Evolutionary conservation across 2,113 vertebrate species (phyloP).

Genomic region (Theristicus caerulescens): DNA sequence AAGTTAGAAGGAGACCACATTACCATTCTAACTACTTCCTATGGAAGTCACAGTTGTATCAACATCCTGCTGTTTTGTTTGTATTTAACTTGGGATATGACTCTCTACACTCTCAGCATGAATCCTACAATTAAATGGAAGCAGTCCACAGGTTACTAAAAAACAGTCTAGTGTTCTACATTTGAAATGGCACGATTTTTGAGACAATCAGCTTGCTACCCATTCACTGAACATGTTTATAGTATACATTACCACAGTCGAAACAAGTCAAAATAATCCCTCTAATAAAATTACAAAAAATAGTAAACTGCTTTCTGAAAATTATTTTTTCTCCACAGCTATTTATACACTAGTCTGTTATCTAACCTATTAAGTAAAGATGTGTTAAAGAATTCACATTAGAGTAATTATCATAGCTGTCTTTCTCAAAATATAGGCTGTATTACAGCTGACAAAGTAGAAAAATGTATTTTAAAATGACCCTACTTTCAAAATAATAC

Average conservation of each 20-base stretch:
- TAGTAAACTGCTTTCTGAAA: not conserved
- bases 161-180: slow-evolving; percentile 9
- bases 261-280: slow-evolving; percentile 5
- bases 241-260: not conserved
- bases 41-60: slow-evolving; percentile 76
- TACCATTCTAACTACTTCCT: slow-evolving; percentile 75
- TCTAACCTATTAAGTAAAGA: not conserved
- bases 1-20: slow-evolving; percentile 61
- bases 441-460: not conserved
- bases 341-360: not conserved
- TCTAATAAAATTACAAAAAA: not conserved
- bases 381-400: not conserved
- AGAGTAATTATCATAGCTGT: not conserved
- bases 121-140: slow-evolving; percentile 69
- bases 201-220: slow-evolving; percentile 18
- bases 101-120: slow-evolving; percentile 71
- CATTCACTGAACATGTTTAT: not conserved
- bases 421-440: not conserved
- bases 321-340: not conserved
- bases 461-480: not conserved
- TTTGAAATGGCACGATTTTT: not conserved
- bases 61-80: slow-evolving; percentile 79
- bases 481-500: not conserved
- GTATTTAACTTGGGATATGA: slow-evolving; percentile 75
- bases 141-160: slow-evolving; percentile 57